These are phyloP conservation scores for Crotalus tigris DNA, from an alignment of 2,113 vertebrate species.

Conservation along the genomic window DNA sequence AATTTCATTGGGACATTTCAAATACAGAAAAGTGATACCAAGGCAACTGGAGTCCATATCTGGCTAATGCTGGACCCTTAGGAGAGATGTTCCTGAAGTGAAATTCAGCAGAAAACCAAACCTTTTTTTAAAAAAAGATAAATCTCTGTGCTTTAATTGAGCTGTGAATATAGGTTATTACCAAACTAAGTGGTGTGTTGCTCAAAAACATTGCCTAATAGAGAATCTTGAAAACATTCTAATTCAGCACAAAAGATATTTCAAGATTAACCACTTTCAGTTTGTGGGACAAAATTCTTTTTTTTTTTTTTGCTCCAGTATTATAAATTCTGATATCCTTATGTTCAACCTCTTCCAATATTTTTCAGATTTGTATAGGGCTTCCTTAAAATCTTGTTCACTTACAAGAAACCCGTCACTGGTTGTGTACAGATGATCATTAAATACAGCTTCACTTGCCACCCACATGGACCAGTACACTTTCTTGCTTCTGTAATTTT, in stretches of 20 bases:
- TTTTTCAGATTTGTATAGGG: not conserved
- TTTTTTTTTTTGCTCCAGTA: not conserved
- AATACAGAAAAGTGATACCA: not conserved
- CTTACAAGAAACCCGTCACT: not conserved
- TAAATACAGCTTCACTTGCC: not conserved
- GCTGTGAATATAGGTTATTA: not conserved
- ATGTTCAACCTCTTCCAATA: not conserved
- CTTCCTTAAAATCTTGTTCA: not conserved
- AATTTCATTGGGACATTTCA: not conserved
- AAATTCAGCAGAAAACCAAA: not conserved
- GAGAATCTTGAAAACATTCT: not conserved
- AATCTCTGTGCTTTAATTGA: not conserved
- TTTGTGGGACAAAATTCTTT: not conserved
- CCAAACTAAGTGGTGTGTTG: not conserved
- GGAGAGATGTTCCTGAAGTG: not conserved
- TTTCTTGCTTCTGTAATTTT: too few species aligned
- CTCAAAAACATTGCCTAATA: not conserved
- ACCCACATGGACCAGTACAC: too few species aligned
- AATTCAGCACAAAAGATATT: not conserved
- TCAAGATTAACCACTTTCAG: not conserved
- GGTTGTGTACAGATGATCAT: not conserved
- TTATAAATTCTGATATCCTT: not conserved
- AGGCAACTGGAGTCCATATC: not conserved
- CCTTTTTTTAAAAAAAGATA: not conserved
- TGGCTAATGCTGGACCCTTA: not conserved